Evolutionary conservation across 2,888 invertebrate species (phyloP).

Genomic region (Beris chalybata): DNA sequence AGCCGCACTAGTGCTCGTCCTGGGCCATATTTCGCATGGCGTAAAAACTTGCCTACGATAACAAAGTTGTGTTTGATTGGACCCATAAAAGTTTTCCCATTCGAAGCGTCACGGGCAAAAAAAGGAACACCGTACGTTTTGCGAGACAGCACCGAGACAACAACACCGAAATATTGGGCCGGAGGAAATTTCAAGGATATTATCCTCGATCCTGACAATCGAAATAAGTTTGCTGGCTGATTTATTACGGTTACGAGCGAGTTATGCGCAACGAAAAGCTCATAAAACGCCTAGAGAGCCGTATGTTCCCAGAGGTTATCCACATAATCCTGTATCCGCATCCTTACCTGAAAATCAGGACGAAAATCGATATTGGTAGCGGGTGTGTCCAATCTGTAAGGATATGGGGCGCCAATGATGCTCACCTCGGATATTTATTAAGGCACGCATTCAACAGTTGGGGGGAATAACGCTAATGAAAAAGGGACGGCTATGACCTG

Average conservation of each 20-base stretch:
- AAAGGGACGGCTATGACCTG: slow-evolving; percentile 31
- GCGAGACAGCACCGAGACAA: no score
- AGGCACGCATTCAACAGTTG: slow-evolving; percentile 26
- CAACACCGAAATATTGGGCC: slow-evolving; percentile 1
- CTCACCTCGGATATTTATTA: slow-evolving; percentile 15
- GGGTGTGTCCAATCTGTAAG: slow-evolving; percentile 13
- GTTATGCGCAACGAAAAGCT: slow-evolving; percentile 26
- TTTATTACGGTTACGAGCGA: slow-evolving; percentile 30
- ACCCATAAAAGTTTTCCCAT: slow-evolving; percentile 28
- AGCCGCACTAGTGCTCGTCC: slow-evolving; percentile 9
- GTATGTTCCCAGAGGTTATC: background rate
- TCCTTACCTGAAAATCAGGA: slow-evolving; percentile 20
- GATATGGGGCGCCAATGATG: slow-evolving; percentile 25
- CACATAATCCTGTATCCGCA: slow-evolving; percentile 10
- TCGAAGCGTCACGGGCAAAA: background rate
- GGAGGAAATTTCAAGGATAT: background rate
- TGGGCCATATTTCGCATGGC: background rate
- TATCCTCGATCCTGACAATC: slow-evolving; percentile 13
- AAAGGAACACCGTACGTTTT: no score
- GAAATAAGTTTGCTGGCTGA: slow-evolving; percentile 23
- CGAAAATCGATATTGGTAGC: slow-evolving; percentile 14
- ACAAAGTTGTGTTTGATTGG: slow-evolving; percentile 31
- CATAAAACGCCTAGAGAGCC: slow-evolving; percentile 19
- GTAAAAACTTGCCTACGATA: slow-evolving; percentile 27
- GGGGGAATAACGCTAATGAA: slow-evolving; percentile 24